Evolutionary conservation across 92 coral and sea anemone genomes (phyloP), one percentile per base, ranked within the genome.

Genomic region (Parazoanthus swiftii): DNA sequence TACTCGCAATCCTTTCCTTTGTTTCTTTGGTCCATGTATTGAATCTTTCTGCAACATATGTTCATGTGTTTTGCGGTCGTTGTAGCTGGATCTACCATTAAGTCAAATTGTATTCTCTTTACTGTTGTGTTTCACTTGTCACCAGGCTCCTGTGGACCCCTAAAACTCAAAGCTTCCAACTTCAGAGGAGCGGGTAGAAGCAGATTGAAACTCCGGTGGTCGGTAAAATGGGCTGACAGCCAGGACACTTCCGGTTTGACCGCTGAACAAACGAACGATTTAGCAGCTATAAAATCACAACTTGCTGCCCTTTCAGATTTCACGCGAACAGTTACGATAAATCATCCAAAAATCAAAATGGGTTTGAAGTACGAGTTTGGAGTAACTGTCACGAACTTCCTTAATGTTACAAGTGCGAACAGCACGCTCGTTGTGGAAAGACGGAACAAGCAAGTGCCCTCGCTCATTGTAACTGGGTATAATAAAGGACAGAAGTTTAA

Each of bases 141-240:
- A 65, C 83, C 39, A 94, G 98, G 98, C 80, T 72, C 86, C 8
- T 93, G 98, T 76, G 94, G 88, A n/a, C 26, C 13, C 13, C 51
- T 93, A 5, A 29, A 18, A 35, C 85, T 95, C 36, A 76, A 80
- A 13, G 95, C 95, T 18, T 46, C 89, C 43, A 86, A 67, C 46
- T 93, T 94, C 0, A 72, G 8, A 25, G 94, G 94, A 21, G 92
- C 59, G 15, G 98, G 98, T 44, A 95, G 98, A 1, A 91, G 98
- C 16, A 72, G 79, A 25, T 21, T 95, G 71, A 68, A 25, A 5
- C 91, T 91, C 81, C 76, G 18, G 15, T 95, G 94, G 95, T 14
- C 3, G 14, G 96, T 91, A 15, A 85, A 58, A 11, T 92, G 93
- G 93, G 93, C 90, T 8, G 87, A 88, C 35, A 72, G 78, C 1